Evolutionary conservation across 2,888 invertebrate species (phyloP), one percentile per base, ranked within the genome.

Genomic region (Seira musarum): DNA sequence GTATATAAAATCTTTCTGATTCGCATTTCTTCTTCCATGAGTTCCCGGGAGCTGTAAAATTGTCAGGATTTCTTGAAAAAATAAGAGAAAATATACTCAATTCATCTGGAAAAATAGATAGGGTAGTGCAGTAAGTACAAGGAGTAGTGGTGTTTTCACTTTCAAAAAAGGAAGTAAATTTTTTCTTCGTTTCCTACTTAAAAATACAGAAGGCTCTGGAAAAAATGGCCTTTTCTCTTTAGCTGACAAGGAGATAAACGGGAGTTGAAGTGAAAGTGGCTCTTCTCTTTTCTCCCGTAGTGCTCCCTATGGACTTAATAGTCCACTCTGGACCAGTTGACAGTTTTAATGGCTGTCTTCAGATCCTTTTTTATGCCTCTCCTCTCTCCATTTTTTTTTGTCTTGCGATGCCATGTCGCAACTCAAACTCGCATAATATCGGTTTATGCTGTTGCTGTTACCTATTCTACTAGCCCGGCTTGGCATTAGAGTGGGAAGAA

Each of bases 201-300:
- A 57, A 57, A 53, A 35, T 25, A 61, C 19, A 35, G 71, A 24
- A 24, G 46, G 25, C 61, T n/a, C 30, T 30, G 68, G 49, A 64
- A 53, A 70, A 76, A 76, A 76, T 76, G 77, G 77, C 35, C 70
- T 78, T 71, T 78, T 71, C 77, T 57, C 72, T 66, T 76, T 69
- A 69, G 69, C 77, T 78, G 77, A 78, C 77, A 78, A 46, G 66
- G 71, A 78, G 70, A 71, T 78, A 78, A 78, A 71, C 77, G 70
- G 77, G 71, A 78, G 77, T 66, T 78, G 77, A 71, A 78, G 77
- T 71, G 77, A 78, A 78, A 78, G 66, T 71, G 71, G 77, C 71
- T 78, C 61, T 77, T 78, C 70, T 49, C 35, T 35, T 67, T 30
- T 30, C 30, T 30, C 30, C 57, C 17, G 65, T 25, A 76, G 13